These are phyloP conservation scores for Siphlonurus alternatus DNA, from an alignment of 2,888 invertebrate genomes.

Conservation along the genomic window DNA sequence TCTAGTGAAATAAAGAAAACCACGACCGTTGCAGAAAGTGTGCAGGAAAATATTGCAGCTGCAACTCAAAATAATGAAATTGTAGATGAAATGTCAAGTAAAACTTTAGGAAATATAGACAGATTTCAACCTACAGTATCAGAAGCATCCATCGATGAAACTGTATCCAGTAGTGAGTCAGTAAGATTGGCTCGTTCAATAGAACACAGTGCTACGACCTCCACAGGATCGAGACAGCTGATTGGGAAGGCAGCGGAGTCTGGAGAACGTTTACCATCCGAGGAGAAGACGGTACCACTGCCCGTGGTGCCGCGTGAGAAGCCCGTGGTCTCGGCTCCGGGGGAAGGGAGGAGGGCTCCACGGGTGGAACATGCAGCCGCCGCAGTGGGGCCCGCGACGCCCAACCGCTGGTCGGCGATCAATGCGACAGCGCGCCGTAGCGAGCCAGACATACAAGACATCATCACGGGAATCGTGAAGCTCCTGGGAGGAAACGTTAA, in stretches of 20 bases:
- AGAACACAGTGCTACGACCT: neutral
- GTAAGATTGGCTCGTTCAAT: neutral
- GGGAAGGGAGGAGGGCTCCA: slow-evolving; percentile 62
- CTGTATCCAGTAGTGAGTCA: neutral
- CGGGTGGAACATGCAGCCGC: slow-evolving; percentile 42
- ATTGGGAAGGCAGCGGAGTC: neutral
- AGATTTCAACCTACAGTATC: neutral
- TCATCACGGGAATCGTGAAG: slow-evolving; percentile 70
- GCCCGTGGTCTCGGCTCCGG: slow-evolving; percentile 32
- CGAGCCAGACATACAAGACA: slow-evolving; percentile 64
- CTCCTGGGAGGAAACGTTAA: slow-evolving; percentile 76
- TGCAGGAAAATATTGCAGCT: neutral
- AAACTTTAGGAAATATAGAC: neutral
- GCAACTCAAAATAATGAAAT: neutral
- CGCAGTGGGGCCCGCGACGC: slow-evolving; percentile 40
- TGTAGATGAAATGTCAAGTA: neutral
- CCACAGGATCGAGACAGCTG: neutral
- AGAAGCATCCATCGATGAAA: neutral
- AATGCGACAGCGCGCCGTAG: slow-evolving; percentile 13
- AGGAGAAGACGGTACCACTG: neutral
- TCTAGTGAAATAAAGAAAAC: neutral
- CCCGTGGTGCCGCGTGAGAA: neutral
- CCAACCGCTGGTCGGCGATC: slow-evolving; percentile 7
- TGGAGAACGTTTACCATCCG: neutral
- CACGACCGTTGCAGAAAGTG: neutral